Conservation (phyloP, 2,113 vertebrate species). For the Cyanoramphus novaezelandiae region DNA sequence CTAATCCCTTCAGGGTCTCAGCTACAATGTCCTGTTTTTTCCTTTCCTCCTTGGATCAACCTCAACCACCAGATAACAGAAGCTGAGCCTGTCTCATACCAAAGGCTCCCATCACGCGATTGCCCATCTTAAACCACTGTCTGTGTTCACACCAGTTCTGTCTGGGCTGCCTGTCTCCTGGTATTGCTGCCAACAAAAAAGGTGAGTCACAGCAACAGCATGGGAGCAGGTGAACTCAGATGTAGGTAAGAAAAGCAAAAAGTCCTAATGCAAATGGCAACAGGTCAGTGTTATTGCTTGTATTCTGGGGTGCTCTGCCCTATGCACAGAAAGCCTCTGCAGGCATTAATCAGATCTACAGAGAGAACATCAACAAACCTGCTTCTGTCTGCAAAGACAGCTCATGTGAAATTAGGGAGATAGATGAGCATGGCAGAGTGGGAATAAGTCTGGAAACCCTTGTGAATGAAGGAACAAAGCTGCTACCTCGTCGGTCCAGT, state of each 20-base stretch:
- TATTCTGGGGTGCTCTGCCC: neutral
- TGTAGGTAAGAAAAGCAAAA: neutral
- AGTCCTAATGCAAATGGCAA: neutral
- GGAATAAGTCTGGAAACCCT: neutral
- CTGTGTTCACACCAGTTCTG: neutral
- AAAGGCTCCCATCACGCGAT: neutral
- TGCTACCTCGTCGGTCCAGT: neutral
- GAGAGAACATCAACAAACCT: neutral
- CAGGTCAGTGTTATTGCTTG: constrained; percentile 1
- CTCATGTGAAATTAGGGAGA: neutral
- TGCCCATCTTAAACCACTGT: neutral
- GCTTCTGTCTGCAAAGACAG: neutral
- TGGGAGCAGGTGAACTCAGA: neutral
- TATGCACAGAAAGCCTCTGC: neutral
- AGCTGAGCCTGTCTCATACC: neutral
- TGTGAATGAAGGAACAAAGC: neutral
- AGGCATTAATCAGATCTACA: neutral
- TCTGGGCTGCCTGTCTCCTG: neutral
- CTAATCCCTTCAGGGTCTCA: neutral
- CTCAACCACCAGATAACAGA: neutral
- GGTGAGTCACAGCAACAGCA: neutral
- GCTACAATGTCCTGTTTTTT: neutral
- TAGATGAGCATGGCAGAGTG: neutral
- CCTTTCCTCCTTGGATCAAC: neutral
- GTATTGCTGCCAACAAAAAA: neutral